phyloP scores from a whole-genome alignment of 2,888 invertebrate species.

The Notodonta dromedarius region DNA sequence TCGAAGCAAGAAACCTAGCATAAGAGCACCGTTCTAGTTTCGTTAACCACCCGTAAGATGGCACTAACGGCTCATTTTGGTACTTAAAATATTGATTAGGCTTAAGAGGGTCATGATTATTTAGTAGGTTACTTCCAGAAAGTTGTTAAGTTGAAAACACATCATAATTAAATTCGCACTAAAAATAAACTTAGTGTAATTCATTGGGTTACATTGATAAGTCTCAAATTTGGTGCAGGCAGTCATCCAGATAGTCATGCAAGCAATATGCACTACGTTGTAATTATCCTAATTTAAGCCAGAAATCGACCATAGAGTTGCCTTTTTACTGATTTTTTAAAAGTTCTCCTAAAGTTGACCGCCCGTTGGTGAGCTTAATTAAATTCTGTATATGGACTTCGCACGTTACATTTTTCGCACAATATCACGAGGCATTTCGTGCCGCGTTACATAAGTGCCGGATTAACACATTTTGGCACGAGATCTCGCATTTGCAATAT shows the following conservation, averaged over 20 bases:
- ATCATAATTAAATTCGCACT: not conserved
- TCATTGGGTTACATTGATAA: too few relatives aligned
- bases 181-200: not conserved
- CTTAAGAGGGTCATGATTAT: not conserved
- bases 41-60: conserved; percentile 49
- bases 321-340: conserved; percentile 30
- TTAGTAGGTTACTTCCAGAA: not conserved
- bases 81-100: not conserved
- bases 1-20: not conserved
- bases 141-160: not conserved
- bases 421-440: conserved; percentile 52
- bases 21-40: conserved; percentile 19
- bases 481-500: conserved; percentile 63
- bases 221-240: conserved; percentile 22
- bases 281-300: conserved; percentile 31
- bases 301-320: conserved; percentile 39
- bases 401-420: conserved; percentile 55
- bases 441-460: conserved; percentile 57
- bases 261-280: conserved; percentile 30
- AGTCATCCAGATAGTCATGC: conserved; percentile 22
- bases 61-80: conserved; percentile 20
- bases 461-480: conserved; percentile 73
- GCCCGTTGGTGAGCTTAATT: conserved; percentile 57
- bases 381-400: conserved; percentile 57
- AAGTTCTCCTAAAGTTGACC: conserved; percentile 37